Percentiles rank a stretch among this genome's conserved stretches.
These are phyloP conservation scores for Holothuria glaberrima DNA, from an alignment of 35 echinoderm and acorn worm genomes.

Conservation along the genomic window DNA sequence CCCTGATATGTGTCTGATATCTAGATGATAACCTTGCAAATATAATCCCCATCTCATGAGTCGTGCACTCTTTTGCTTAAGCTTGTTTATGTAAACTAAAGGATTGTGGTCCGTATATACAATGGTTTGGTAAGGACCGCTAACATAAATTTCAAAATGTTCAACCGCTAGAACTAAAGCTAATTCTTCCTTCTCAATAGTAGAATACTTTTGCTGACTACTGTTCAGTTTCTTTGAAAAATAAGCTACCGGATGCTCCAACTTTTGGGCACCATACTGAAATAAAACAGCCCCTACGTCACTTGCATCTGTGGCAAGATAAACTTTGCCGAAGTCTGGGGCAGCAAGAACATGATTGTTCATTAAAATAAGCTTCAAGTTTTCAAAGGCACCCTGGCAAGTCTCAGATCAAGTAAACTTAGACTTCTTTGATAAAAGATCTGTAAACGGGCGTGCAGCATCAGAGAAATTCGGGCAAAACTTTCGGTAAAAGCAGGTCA, in stretches of 20 bases:
- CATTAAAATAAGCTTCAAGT: not conserved
- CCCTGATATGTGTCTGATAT: constrained; percentile 39
- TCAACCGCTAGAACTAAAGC: constrained; percentile 46
- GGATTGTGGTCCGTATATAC: constrained; percentile 57
- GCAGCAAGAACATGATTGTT: constrained; percentile 1
- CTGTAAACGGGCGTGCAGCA: constrained; percentile 47
- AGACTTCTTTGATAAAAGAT: constrained; percentile 26
- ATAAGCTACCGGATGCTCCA: not conserved
- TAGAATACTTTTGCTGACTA: constrained; percentile 1
- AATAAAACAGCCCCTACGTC: not conserved
- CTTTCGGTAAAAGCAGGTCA: constrained; percentile 73
- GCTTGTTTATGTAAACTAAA: constrained; percentile 54
- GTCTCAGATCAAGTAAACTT: constrained; percentile 42
- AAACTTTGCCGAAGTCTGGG: not conserved
- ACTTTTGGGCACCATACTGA: no score
- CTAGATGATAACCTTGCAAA: not conserved
- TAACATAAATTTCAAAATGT: constrained; percentile 72
- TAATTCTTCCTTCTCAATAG: not conserved
- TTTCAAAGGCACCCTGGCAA: constrained; percentile 7
- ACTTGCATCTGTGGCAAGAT: not conserved
- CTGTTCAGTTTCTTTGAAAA: no score
- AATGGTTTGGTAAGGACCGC: not conserved
- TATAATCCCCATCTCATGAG: no score
- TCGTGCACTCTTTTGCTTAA: no score
- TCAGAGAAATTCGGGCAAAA: constrained; percentile 65